These are phyloP conservation scores for Brachymystax lenok DNA, from an alignment of 2,797 vertebrate genomes.

Conservation along the genomic window DNA sequence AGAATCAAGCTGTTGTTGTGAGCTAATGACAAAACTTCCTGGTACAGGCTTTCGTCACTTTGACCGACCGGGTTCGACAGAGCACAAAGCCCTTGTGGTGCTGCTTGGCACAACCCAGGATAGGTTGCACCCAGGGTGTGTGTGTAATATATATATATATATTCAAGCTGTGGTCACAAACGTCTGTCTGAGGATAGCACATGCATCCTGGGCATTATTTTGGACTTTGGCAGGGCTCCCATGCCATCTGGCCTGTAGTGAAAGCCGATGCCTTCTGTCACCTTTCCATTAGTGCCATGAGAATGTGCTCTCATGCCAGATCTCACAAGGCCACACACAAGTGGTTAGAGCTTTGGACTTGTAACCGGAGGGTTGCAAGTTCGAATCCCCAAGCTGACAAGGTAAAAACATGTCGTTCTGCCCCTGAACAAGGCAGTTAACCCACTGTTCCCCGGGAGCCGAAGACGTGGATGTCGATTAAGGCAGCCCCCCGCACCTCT, in stretches of 20 bases:
- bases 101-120: neutral
- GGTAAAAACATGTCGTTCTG: too few relatives aligned
- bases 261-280: conserved; percentile 49
- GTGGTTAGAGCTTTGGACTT: too few relatives aligned
- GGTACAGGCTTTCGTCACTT: neutral
- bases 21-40: neutral
- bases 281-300: conserved; percentile 26
- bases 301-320: conserved; percentile 35
- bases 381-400: too few relatives aligned
- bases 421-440: too few relatives aligned
- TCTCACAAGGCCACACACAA: too few relatives aligned
- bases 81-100: neutral
- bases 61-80: neutral
- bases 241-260: conserved; percentile 50
- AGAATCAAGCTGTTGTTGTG: neutral
- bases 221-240: conserved; percentile 40
- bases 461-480: too few relatives aligned
- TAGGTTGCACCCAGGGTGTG: neutral
- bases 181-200: conserved; percentile 12
- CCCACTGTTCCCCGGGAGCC: too few relatives aligned
- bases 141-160: too few relatives aligned
- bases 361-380: too few relatives aligned
- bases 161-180: conserved; percentile 12
- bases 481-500: too few relatives aligned
- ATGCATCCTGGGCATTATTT: conserved; percentile 32